Evolutionary conservation across 2,888 invertebrate genomes (phyloP), one percentile per base, ranked within the genome.

Genomic region (Cryptosula pallasiana): DNA sequence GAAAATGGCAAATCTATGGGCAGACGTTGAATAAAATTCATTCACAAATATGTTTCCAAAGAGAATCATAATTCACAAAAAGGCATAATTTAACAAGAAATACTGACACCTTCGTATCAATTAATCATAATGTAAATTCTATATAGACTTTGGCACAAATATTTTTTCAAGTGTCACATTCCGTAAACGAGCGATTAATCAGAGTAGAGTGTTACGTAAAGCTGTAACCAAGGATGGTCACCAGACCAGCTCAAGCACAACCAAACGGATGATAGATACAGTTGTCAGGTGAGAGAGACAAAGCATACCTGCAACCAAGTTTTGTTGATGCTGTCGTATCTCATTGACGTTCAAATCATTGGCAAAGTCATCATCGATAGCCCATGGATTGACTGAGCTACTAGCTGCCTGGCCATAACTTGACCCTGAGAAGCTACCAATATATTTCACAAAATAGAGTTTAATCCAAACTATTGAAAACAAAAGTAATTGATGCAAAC

Each of bases 291-390:
- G n/a, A n/a, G n/a, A n/a, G n/a, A n/a, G n/a, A n/a, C 45, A 45
- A 20, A 13, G 9, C 27, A 71, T 72, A 90, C 90, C 88, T 81
- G 87, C 86, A 20, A 91, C 79, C 77, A 90, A 87, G 76, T 86
- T 83, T 57, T 88, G 87, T 79, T 91, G 90, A 54, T 88, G 88
- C 32, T 81, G 82, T 76, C 87, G 86, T 3, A 91, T 82, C 73
- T 89, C 87, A 35, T 82, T 78, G 1, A 88, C 84, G 16, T 86
- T 84, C 74, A 82, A 72, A 71, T 80, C 79, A 20, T 86, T 85
- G 20, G 81, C 82, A 63, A 81, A 79, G n/a, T 84, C 85, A 57
- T 78, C 76, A 58, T 83, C 80, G 35, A 83, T 84, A 71, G 81
- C 63, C 87, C 85, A 81, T 23, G 80, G 79, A 75, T 80, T 63